These are phyloP conservation scores for Zapus hudsonius DNA, from an alignment of 2,113 vertebrate species.

Conservation along the genomic window DNA sequence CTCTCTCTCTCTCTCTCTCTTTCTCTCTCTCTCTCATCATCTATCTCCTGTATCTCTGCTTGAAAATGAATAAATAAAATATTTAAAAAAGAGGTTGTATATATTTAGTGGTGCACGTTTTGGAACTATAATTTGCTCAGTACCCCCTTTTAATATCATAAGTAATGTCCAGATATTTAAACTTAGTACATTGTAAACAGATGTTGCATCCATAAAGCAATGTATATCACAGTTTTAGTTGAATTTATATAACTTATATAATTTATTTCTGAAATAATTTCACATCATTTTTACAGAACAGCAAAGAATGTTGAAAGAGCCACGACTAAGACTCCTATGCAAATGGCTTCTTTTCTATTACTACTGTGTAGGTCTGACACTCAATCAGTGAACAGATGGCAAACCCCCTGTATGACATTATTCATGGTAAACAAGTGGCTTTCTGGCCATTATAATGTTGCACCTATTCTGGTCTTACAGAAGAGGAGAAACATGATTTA, in stretches of 20 bases:
- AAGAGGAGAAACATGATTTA: neutral
- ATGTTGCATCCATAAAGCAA: neutral
- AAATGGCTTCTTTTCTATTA: neutral
- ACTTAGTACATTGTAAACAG: neutral
- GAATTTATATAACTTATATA: conserved; percentile 1
- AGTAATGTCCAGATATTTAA: neutral
- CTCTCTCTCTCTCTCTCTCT: too few relatives aligned
- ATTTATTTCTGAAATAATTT: conserved; percentile 39
- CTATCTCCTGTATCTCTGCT: too few relatives aligned
- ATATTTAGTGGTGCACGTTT: neutral
- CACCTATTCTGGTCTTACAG: conserved; percentile 71
- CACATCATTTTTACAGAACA: conserved; percentile 25
- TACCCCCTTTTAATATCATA: conserved; percentile 12
- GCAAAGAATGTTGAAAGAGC: neutral
- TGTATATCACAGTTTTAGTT: neutral
- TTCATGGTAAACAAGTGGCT: conserved; percentile 76
- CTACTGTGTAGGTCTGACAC: conserved; percentile 50
- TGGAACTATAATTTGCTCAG: neutral
- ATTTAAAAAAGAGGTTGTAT: too few relatives aligned
- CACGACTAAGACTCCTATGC: neutral
- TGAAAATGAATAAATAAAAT: too few relatives aligned
- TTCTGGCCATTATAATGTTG: conserved; percentile 69
- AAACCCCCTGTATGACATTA: conserved; percentile 78
- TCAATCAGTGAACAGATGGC: conserved; percentile 83
- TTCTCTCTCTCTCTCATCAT: too few relatives aligned